A percentile compares a stretch with the other conserved stretches of the same genome.
Evolutionary conservation across 1,140 invertebrate genomes (phyloP).

Genomic region (Pseudomyrmex flavicornis): DNA sequence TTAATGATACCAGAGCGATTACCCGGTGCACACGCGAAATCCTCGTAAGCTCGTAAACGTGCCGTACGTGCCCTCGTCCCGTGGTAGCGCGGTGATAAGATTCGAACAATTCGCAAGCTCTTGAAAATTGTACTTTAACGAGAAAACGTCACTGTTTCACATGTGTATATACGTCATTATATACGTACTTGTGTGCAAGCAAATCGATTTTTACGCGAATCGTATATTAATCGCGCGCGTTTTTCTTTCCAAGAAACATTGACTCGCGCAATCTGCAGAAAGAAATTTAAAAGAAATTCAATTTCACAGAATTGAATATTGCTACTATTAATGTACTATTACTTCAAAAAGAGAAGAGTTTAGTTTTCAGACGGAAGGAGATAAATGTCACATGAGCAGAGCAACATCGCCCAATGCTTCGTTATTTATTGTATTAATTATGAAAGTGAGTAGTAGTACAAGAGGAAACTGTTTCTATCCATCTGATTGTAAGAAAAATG

Average conservation of each 20-base stretch:
- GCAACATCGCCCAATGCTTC: not conserved
- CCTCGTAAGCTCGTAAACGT: constrained; percentile 70
- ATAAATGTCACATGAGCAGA: not conserved
- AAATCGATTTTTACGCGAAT: constrained; percentile 34
- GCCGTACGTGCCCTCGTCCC: constrained; percentile 25
- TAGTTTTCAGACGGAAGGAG: not conserved
- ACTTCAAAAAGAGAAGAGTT: not conserved
- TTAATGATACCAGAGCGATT: constrained; percentile 70
- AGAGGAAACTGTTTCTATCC: not conserved
- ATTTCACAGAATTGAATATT: constrained; percentile 12
- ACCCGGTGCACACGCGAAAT: constrained; percentile 64
- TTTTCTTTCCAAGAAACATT: constrained; percentile 10
- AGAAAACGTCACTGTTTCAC: constrained; percentile 1
- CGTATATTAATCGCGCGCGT: constrained; percentile 26
- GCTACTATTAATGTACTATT: not conserved
- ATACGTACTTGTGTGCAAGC: constrained; percentile 22
- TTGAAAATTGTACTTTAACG: constrained; percentile 55
- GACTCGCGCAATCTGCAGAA: not conserved
- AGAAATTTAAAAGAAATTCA: constrained; percentile 18
- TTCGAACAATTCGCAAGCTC: constrained; percentile 24
- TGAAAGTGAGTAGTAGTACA: not conserved
- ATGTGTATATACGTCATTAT: not conserved
- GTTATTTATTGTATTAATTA: not conserved
- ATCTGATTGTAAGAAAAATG: not conserved
- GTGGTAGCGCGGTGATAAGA: constrained; percentile 46